A percentile compares a stretch with the other conserved stretches of the same genome.
These are phyloP conservation scores for Theodoxus fluviatilis DNA, from an alignment of 2,888 invertebrate species.

Conservation along the genomic window DNA sequence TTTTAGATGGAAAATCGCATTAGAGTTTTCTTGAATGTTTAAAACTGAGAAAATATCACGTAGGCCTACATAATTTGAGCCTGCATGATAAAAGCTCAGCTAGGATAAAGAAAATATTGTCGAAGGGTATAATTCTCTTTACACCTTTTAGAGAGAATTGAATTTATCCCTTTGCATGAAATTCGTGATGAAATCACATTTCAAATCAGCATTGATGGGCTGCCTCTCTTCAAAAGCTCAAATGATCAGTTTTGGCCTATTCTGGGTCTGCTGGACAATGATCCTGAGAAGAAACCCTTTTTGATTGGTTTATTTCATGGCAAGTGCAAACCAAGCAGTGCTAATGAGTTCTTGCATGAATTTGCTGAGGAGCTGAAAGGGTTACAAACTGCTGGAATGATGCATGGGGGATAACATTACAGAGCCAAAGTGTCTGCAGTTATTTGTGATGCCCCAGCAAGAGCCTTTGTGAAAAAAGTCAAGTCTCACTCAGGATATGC, in stretches of 20 bases:
- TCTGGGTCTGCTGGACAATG: slow-evolving; percentile 24
- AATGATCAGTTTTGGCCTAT: slow-evolving; percentile 29
- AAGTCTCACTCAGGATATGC: slow-evolving; percentile 44
- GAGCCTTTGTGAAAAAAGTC: slow-evolving; percentile 39
- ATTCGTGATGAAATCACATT: background rate
- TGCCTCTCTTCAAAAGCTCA: slow-evolving; percentile 31
- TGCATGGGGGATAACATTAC: background rate
- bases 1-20: no score
- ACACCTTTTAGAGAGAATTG: no score
- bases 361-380: slow-evolving; percentile 30
- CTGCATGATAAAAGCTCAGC: no score
- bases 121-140: no score
- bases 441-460: slow-evolving; percentile 50
- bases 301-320: slow-evolving; percentile 32
- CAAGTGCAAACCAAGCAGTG: slow-evolving; percentile 26
- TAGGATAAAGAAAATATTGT: no score
- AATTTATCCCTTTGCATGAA: no score
- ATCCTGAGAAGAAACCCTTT: slow-evolving; percentile 21
- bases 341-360: slow-evolving; percentile 23
- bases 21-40: no score
- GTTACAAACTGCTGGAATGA: slow-evolving; percentile 19
- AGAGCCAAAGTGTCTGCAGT: slow-evolving; percentile 25
- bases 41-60: no score
- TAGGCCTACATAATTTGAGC: no score
- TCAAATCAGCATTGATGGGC: slow-evolving; percentile 27